phyloP scores from a whole-genome alignment of 2,888 invertebrate genomes.

The Ypsolopha sequella region DNA sequence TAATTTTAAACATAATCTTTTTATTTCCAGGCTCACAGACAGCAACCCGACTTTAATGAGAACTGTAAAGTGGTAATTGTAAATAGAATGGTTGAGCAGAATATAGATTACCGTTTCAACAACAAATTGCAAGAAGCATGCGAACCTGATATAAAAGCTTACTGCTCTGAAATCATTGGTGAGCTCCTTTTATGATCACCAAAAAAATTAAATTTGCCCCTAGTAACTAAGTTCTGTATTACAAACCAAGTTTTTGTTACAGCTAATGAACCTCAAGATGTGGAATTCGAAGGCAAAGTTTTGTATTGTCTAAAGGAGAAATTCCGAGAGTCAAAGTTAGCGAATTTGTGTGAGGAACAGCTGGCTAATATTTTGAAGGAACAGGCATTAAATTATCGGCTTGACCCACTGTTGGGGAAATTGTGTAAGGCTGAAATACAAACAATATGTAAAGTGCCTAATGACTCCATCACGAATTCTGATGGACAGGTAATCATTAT shows the following conservation, averaged over 20 bases:
- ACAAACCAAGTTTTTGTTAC: constrained; percentile 15
- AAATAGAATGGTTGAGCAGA: constrained; percentile 90
- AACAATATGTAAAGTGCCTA: constrained; percentile 70
- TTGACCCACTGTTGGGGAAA: constrained; percentile 88
- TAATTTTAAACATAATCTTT: neutral
- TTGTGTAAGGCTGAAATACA: constrained; percentile 83
- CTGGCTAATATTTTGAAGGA: constrained; percentile 86
- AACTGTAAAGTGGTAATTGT: constrained; percentile 88
- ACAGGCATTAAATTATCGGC: constrained; percentile 90
- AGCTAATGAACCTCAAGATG: constrained; percentile 69
- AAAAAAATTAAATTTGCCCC: no score
- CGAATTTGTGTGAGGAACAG: constrained; percentile 83
- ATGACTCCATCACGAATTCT: constrained; percentile 51
- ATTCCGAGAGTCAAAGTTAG: constrained; percentile 81
- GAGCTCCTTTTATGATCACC: constrained; percentile 18
- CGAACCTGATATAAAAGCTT: constrained; percentile 82
- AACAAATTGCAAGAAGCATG: constrained; percentile 86
- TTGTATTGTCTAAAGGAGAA: constrained; percentile 86
- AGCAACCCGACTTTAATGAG: constrained; percentile 83
- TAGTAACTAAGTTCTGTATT: constrained; percentile 8
- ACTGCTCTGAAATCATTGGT: constrained; percentile 58
- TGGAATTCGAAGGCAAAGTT: constrained; percentile 86
- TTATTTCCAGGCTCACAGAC: constrained; percentile 74
- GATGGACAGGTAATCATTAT: constrained; percentile 49
- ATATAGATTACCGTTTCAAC: constrained; percentile 91